Conservation (phyloP, 2,888 invertebrate species). For the Tribolium freemani region DNA sequence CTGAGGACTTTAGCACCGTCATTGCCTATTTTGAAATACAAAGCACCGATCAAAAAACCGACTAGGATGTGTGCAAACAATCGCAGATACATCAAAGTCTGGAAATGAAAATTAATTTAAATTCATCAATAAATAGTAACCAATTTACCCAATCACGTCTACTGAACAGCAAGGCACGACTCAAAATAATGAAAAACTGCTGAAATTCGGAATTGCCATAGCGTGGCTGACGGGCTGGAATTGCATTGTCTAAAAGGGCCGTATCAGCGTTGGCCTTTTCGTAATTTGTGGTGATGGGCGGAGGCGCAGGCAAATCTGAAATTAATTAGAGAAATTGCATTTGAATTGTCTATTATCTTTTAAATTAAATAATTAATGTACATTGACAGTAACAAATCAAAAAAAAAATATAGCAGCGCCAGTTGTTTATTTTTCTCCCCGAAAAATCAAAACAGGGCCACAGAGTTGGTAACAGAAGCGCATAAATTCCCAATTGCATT, state of each 20-base stretch:
- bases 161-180: constrained; percentile 87
- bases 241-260: constrained; percentile 74
- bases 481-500: too few species aligned
- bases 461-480: too few species aligned
- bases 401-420: too few species aligned
- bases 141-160: constrained; percentile 86
- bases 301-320: constrained; percentile 3
- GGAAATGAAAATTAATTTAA: constrained; percentile 47
- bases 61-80: constrained; percentile 94
- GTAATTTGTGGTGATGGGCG: not conserved
- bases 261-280: constrained; percentile 70
- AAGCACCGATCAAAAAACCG: constrained; percentile 92
- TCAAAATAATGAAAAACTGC: constrained; percentile 91
- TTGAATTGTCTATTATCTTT: too few species aligned
- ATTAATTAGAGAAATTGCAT: not conserved
- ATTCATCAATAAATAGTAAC: constrained; percentile 22
- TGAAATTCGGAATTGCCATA: constrained; percentile 87
- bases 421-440: too few species aligned
- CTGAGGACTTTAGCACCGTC: constrained; percentile 96
- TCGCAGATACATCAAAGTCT: constrained; percentile 96
- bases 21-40: constrained; percentile 96
- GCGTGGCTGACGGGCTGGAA: constrained; percentile 76
- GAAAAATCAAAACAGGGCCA: too few species aligned
- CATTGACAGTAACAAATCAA: too few species aligned
- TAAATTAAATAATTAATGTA: too few species aligned